Percentiles rank a stretch among this genome's conserved stretches.
These are phyloP conservation scores for Crenichthys baileyi DNA, from an alignment of 2,797 vertebrate genomes.

Conservation along the genomic window DNA sequence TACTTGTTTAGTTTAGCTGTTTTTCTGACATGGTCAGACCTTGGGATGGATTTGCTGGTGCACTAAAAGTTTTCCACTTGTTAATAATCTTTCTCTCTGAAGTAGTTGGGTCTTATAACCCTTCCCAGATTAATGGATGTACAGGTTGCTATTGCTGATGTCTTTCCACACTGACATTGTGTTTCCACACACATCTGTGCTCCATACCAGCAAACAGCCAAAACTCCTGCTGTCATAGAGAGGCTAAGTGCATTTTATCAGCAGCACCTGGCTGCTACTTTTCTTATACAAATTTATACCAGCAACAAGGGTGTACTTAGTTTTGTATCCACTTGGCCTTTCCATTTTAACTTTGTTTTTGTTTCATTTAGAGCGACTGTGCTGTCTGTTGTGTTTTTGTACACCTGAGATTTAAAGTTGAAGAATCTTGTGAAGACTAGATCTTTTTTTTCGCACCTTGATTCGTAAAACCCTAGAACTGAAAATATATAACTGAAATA, in stretches of 20 bases:
- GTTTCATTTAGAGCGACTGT: neutral
- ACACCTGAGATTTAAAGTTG: neutral
- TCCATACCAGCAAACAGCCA: neutral
- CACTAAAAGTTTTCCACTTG: no score
- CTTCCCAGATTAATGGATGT: neutral
- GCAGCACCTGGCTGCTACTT: neutral
- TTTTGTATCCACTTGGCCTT: neutral
- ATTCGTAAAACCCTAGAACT: no score
- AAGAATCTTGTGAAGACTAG: neutral
- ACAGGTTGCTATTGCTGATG: neutral
- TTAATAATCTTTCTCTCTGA: neutral
- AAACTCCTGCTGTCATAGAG: neutral
- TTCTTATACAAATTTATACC: neutral
- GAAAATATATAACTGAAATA: no score
- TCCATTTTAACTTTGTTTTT: neutral
- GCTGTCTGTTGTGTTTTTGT: neutral
- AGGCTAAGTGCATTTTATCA: neutral
- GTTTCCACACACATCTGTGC: neutral
- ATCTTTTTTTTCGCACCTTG: neutral
- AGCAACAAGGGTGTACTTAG: neutral
- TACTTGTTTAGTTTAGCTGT: neutral
- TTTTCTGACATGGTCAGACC: neutral
- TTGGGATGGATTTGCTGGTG: neutral
- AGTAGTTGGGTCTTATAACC: neutral
- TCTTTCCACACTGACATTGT: no score